Base-by-base conservation (phyloP, 2,888 invertebrate species). In the Drosophila incognita region DNA sequence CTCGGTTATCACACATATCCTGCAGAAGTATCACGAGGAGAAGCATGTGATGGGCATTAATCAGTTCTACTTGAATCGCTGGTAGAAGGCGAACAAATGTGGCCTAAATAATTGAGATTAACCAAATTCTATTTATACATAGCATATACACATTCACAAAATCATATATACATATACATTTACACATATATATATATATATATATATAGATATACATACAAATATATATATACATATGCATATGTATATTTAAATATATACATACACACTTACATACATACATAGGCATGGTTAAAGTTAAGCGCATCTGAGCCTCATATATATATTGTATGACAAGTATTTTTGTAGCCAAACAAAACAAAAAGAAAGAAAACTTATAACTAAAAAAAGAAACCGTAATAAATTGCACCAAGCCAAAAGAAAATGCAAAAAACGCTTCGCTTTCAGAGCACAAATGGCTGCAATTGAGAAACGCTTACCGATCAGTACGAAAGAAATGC, bases 1-100 rank as follows among this genome's bases (percentile, higher is more conserved):
- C 54, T 95, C 95, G 27, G 94, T 96, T 67, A 93, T 96, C 59
- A 94, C 94, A 89, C 95, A 95, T 92, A 95, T 96, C 81, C 95
- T 95, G 78, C 94, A 95, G 81, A 95, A 94, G 74, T 95, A 95
- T 92, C 95, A 95, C 83, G 94, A 95, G 65, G 95, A 95, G 86
- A 95, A 95, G 91, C 94, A 95, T 91, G 94, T 94, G 54, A 91
- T 94, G 80, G 94, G 94, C 78, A 93, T 94, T 76, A 94, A 94
- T 92, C 94, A 93, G 86, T 93, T 93, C 69, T 93, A 93, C 64
- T 77, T 82, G 72, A 91, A 89, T 83, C 93, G 92, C 80, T 91
- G 91, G 89, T 91, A 77, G 79, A 81, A 67, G 64, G 54, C 62
- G 24, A 63, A 48, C 67, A 31, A 57, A 79, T 71, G 85, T 89